These are phyloP conservation scores for Drosophila paramelanica DNA, from an alignment of 2,888 invertebrate species.

Conservation along the genomic window DNA sequence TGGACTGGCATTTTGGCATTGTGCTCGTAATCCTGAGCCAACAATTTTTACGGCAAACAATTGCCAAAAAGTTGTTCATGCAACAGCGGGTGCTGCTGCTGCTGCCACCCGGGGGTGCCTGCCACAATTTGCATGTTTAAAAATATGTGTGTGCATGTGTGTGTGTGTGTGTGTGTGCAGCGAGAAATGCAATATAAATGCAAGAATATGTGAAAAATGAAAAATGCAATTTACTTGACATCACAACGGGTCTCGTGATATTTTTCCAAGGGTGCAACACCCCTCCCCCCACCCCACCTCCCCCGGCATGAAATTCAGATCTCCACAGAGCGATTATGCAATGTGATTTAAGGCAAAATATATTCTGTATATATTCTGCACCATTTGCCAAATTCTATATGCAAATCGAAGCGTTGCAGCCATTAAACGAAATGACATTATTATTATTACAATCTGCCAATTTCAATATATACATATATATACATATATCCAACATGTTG, in stretches of 20 bases:
- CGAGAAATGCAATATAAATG: conserved; percentile 50
- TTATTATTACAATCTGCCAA: conserved; percentile 51
- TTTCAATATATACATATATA: too few relatives aligned
- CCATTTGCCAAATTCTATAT: conserved; percentile 70
- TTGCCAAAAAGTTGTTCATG: conserved; percentile 44
- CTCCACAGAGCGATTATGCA: conserved; percentile 17
- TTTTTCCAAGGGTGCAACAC: conserved; percentile 45
- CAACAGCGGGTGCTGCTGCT: conserved; percentile 21
- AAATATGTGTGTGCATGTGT: conserved; percentile 20
- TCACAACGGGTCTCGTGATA: conserved; percentile 29
- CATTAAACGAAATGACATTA: conserved; percentile 75
- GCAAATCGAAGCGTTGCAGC: conserved; percentile 80
- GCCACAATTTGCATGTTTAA: conserved; percentile 58
- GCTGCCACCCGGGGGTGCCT: conserved; percentile 24
- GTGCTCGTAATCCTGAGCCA: conserved; percentile 63
- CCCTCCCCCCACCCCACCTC: not conserved
- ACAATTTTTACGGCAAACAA: conserved; percentile 61
- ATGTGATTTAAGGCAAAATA: conserved; percentile 18
- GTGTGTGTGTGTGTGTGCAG: conserved; percentile 14
- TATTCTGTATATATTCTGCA: conserved; percentile 14
- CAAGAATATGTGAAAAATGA: conserved; percentile 64
- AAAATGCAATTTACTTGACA: conserved; percentile 78
- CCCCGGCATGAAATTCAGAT: too few relatives aligned
- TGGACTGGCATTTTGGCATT: conserved; percentile 65
- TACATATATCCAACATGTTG: conserved; percentile 9